A percentile compares a stretch with the other conserved stretches of the same genome.
Conservation (phyloP, 2,797 vertebrate genomes). For the Siniperca undulata region DNA sequence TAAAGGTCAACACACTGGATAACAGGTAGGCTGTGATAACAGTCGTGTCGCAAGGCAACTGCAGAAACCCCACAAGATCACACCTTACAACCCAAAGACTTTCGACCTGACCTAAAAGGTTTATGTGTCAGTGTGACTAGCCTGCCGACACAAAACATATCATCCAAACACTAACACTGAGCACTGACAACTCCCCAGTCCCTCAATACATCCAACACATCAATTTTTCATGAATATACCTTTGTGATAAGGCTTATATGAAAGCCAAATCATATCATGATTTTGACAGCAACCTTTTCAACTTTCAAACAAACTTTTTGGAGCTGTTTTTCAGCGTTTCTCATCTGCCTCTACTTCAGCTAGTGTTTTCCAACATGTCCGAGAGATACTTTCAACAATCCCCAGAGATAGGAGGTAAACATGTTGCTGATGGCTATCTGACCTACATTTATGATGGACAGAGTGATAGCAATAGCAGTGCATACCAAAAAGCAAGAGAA, state of each 20-base stretch:
- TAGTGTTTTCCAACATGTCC: not conserved
- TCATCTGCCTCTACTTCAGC: not conserved
- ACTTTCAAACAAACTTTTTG: not conserved
- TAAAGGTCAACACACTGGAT: not conserved
- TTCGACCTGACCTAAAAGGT: not conserved
- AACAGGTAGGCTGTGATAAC: not conserved
- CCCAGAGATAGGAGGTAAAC: constrained; percentile 1
- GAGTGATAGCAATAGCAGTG: not conserved
- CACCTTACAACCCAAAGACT: not conserved
- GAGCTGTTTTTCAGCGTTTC: not conserved
- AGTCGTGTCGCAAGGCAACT: not conserved
- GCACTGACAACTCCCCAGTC: not conserved
- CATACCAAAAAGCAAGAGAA: constrained; percentile 4
- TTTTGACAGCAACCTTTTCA: constrained; percentile 13
- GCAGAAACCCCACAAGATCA: not conserved
- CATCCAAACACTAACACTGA: constrained; percentile 4
- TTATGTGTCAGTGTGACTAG: not conserved
- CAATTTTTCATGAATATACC: constrained; percentile 14
- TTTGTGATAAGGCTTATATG: constrained; percentile 10
- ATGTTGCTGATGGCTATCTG: constrained; percentile 9
- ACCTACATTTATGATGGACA: constrained; percentile 22
- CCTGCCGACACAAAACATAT: not conserved
- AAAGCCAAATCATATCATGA: constrained; percentile 18
- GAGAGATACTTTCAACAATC: not conserved
- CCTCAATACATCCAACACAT: constrained; percentile 4